Evolutionary conservation across 2,888 invertebrate species (phyloP), one percentile per base, ranked within the genome.

Genomic region (Apoda limacodes): DNA sequence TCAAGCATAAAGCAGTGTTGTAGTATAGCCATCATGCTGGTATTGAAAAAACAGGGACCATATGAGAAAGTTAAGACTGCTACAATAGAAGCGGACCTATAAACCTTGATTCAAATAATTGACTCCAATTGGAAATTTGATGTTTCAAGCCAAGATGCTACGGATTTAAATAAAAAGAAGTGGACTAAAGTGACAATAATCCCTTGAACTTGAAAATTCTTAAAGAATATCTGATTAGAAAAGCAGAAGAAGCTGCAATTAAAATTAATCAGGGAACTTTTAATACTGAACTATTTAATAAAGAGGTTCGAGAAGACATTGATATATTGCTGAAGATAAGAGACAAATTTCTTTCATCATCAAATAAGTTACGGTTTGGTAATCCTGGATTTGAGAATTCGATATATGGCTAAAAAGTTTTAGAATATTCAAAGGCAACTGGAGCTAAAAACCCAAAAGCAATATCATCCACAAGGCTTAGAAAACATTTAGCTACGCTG

Each of bases 401-500:
- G 22, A 35, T 42, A n/a, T 48, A 37, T 45, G 53, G 50, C 4
- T 55, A 54, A 27, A 52, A 56, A 45, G 39, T 46, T 10, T 10
- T 55, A 4, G 46, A 54, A 42, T 28, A 48, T 32, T 36, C 46
- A 1, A 45, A 26, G 28, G 13, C 35, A 31, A 46, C 33, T 20
- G 48, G 48, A 3, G 49, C 49, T 2, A 52, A 54, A 46, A 29
- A 54, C 4, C 48, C 48, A 10, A 45, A 48, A 40, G 47, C 49
- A 13, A 45, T 52, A 5, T 40, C 52, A 2, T 48, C 46, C 14
- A 54, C 52, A 20, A 38, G 47, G 28, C 43, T 57, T 4, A 37
- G 51, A 32, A 56, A 53, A 41, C 52, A 54, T 45, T 43, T 53
- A 28, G 46, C 48, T 9, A 53, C 52, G 3, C 37, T 54, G 23